phyloP scores from a whole-genome alignment of 2,888 invertebrate species.

The Orchesella flavescens region DNA sequence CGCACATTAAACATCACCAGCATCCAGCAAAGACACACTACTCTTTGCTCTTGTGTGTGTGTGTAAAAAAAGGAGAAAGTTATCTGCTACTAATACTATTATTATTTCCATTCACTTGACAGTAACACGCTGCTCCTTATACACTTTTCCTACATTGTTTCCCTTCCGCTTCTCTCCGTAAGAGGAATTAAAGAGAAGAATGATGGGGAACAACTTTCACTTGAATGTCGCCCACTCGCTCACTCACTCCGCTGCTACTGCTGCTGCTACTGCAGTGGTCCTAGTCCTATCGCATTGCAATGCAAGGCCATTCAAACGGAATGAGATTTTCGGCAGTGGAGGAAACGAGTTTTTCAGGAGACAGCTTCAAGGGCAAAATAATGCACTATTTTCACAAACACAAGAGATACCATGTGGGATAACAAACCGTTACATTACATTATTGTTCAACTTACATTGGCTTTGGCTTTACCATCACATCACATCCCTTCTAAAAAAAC shows the following conservation, averaged over 20 bases:
- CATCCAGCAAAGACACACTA: no score
- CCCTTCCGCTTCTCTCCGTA: neutral
- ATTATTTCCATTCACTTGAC: no score
- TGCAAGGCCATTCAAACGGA: slow-evolving; percentile 35
- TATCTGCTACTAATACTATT: neutral
- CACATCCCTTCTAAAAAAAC: neutral
- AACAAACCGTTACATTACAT: slow-evolving; percentile 38
- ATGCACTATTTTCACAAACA: slow-evolving; percentile 41
- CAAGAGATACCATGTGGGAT: slow-evolving; percentile 37
- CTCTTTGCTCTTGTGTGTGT: no score
- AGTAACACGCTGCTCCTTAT: no score
- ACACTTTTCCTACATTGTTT: no score
- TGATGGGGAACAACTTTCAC: slow-evolving; percentile 8
- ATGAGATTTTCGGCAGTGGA: slow-evolving; percentile 2
- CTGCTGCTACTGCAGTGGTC: neutral
- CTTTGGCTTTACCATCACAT: no score
- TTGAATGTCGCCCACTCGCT: neutral
- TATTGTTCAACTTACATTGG: neutral
- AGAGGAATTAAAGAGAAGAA: slow-evolving; percentile 41
- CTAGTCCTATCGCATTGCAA: neutral
- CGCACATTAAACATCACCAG: slow-evolving; percentile 17
- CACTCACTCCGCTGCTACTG: neutral
- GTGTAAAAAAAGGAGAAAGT: neutral
- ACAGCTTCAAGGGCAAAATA: slow-evolving; percentile 51
- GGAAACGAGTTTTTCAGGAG: slow-evolving; percentile 16